Evolutionary conservation across 2,797 vertebrate genomes (phyloP).

Genomic region (Pantherophis alleghaniensis): DNA sequence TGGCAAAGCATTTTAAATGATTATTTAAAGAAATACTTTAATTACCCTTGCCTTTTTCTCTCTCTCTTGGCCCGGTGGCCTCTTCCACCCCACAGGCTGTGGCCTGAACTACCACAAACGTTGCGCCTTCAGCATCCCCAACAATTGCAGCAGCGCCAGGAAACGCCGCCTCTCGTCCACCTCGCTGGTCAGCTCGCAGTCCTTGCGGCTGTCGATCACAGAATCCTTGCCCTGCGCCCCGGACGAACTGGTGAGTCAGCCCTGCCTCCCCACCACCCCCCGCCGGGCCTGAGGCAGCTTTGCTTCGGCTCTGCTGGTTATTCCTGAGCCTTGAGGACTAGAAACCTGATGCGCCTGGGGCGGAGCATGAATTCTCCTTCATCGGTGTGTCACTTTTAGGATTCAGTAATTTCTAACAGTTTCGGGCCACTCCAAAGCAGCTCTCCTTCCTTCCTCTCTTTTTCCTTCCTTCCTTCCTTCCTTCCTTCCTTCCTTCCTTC

Average conservation of each 20-base stretch:
- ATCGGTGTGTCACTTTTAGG: background rate
- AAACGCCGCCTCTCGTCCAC: slow-evolving; percentile 87
- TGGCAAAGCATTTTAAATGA: background rate
- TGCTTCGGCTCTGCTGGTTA: background rate
- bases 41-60: background rate
- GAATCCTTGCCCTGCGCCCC: slow-evolving; percentile 77
- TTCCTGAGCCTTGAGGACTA: background rate
- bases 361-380: background rate
- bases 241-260: slow-evolving; percentile 76
- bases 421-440: background rate
- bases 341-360: background rate
- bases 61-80: too few relatives aligned
- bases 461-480: too few relatives aligned
- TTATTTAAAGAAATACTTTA: background rate
- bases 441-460: too few relatives aligned
- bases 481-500: too few relatives aligned
- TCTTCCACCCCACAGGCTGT: slow-evolving; percentile 75
- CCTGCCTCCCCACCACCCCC: background rate
- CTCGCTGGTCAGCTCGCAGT: slow-evolving; percentile 83
- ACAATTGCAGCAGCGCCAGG: slow-evolving; percentile 89
- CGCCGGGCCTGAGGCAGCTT: background rate
- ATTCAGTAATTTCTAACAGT: background rate
- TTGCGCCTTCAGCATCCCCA: slow-evolving; percentile 92
- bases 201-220: slow-evolving; percentile 80
- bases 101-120: slow-evolving; percentile 93